A percentile compares a stretch with the other conserved stretches of the same genome.
phyloP scores from a whole-genome alignment of 2,797 vertebrate species.

The Rhynchotus rufescens region DNA sequence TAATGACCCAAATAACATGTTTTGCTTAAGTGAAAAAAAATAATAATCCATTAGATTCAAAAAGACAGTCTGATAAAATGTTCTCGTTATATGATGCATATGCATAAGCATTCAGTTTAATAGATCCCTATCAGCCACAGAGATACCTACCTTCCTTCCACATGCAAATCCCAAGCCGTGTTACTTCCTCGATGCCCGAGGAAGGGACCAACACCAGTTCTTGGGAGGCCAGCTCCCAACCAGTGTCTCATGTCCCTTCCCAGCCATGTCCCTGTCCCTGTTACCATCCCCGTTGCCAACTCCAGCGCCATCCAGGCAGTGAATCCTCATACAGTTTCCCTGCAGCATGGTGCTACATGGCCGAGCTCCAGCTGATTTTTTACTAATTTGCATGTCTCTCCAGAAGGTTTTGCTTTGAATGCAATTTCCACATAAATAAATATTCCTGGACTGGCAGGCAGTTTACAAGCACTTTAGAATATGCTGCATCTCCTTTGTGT shows the following conservation, averaged over 20 bases:
- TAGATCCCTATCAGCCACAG: not conserved
- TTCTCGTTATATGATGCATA: not conserved
- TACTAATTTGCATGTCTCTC: not conserved
- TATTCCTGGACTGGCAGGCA: not conserved
- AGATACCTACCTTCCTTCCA: not conserved
- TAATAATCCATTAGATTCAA: conserved; percentile 37
- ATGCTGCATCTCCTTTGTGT: not conserved
- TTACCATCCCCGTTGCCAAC: no score
- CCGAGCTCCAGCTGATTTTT: not conserved
- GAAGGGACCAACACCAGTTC: no score
- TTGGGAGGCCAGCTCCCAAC: no score
- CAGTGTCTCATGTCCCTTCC: no score
- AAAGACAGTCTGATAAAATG: conserved; percentile 24
- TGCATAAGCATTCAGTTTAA: not conserved
- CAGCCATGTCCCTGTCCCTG: no score
- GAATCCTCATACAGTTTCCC: not conserved
- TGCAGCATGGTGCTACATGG: no score
- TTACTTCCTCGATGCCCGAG: not conserved
- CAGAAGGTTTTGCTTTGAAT: not conserved
- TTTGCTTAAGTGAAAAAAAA: conserved; percentile 70
- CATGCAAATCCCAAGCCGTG: not conserved
- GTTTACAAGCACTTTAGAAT: not conserved
- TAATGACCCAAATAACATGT: conserved; percentile 67
- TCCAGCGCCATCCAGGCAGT: no score
- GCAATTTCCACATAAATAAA: not conserved